Conservation (phyloP, 2,113 vertebrate species). For the Vicugna pacos region DNA sequence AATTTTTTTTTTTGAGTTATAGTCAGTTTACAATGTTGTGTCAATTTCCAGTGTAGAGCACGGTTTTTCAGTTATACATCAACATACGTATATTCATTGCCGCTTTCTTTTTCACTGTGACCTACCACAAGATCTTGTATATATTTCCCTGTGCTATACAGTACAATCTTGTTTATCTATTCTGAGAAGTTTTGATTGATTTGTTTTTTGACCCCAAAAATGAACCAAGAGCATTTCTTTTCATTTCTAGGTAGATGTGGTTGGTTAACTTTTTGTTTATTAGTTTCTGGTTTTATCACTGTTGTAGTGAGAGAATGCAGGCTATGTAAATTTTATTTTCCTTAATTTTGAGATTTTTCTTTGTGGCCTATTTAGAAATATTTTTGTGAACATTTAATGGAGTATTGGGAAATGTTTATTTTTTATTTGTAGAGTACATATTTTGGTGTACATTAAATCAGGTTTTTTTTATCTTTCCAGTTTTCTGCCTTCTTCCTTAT, state of each 20-base stretch:
- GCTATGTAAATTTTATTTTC: not conserved
- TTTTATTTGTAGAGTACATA: not conserved
- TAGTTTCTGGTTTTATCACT: conserved; percentile 32
- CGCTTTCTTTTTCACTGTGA: too few species aligned
- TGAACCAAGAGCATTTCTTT: conserved; percentile 9
- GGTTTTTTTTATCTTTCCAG: not conserved
- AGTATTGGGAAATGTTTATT: not conserved
- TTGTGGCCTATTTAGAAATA: not conserved
- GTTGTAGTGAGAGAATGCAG: not conserved
- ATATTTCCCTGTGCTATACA: too few species aligned
- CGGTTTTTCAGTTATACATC: too few species aligned
- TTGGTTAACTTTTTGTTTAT: conserved; percentile 35
- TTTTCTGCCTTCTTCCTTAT: not conserved
- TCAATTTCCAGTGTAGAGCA: too few species aligned
- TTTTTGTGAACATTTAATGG: conserved; percentile 20
- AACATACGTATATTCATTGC: too few species aligned
- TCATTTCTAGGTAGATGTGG: not conserved
- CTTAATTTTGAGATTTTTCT: conserved; percentile 22
- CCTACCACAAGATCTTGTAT: too few species aligned
- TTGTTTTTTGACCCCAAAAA: conserved; percentile 54
- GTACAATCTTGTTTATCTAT: too few species aligned
- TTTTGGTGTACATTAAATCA: not conserved
- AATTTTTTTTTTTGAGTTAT: too few species aligned
- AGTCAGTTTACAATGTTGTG: too few species aligned
- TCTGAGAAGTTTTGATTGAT: conserved; percentile 13